Evolutionary conservation across 2,797 vertebrate species (phyloP).

Genomic region (Danio tinwini): DNA sequence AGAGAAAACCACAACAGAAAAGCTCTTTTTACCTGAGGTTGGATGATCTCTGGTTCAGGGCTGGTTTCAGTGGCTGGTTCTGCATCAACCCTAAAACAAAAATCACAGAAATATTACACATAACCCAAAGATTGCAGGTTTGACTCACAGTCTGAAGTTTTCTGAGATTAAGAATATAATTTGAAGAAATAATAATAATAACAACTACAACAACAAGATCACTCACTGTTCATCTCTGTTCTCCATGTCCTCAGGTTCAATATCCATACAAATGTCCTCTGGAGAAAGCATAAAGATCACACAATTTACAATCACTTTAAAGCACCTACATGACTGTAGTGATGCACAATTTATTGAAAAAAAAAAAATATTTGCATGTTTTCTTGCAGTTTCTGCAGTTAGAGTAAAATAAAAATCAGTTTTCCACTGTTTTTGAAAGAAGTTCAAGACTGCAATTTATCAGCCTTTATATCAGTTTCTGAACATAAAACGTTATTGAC

Average conservation of each 20-base stretch:
- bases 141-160: background rate
- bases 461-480: too few relatives aligned
- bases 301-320: background rate
- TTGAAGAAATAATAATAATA: background rate
- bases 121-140: background rate
- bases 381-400: too few relatives aligned
- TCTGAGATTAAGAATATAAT: too few relatives aligned
- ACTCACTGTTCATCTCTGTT: constrained; percentile 68
- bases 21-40: constrained; percentile 59
- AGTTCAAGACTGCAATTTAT: too few relatives aligned
- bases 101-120: background rate
- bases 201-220: background rate
- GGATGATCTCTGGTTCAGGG: background rate
- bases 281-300: background rate
- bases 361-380: too few relatives aligned
- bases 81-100: constrained; percentile 49
- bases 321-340: background rate
- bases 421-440: too few relatives aligned
- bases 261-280: constrained; percentile 67
- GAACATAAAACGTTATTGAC: too few relatives aligned
- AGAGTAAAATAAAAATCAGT: too few relatives aligned
- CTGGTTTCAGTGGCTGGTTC: constrained; percentile 25
- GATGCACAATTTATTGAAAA: too few relatives aligned
- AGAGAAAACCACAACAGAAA: background rate
- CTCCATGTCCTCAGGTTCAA: constrained; percentile 56